Conservation (phyloP, 2,888 invertebrate genomes). For the Lissonota sp. region DNA sequence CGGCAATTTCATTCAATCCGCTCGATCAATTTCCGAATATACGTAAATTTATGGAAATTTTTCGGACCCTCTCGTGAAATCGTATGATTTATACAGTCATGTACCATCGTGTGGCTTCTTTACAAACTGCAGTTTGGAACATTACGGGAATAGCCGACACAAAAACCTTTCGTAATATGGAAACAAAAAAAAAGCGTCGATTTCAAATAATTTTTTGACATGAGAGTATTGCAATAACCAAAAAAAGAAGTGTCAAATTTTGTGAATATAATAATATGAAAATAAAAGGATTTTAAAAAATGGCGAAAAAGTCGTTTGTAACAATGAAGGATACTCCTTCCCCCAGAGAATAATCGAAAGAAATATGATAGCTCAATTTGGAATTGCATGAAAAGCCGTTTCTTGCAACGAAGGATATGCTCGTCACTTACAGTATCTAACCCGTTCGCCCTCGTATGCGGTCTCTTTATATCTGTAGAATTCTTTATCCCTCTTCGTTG, state of each 20-base stretch:
- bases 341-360: background rate
- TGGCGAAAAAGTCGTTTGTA: no score
- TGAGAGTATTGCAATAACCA: background rate
- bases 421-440: slow-evolving; percentile 39
- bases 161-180: background rate
- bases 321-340: no score
- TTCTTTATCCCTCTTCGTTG: slow-evolving; percentile 36
- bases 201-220: no score
- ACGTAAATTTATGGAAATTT: slow-evolving; percentile 33
- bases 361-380: slow-evolving; percentile 26
- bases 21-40: slow-evolving; percentile 16
- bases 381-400: slow-evolving; percentile 28
- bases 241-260: background rate
- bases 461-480: slow-evolving; percentile 42
- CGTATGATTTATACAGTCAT: background rate
- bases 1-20: slow-evolving; percentile 16
- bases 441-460: background rate
- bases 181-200: background rate
- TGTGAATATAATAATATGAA: background rate
- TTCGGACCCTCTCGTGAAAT: background rate
- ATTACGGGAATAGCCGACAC: no score
- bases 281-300: background rate
- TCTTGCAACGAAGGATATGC: slow-evolving; percentile 20
- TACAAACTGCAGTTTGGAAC: no score
- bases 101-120: no score